Evolutionary conservation across 1,140 invertebrate species (phyloP).

Genomic region (Lycorma delicatula): DNA sequence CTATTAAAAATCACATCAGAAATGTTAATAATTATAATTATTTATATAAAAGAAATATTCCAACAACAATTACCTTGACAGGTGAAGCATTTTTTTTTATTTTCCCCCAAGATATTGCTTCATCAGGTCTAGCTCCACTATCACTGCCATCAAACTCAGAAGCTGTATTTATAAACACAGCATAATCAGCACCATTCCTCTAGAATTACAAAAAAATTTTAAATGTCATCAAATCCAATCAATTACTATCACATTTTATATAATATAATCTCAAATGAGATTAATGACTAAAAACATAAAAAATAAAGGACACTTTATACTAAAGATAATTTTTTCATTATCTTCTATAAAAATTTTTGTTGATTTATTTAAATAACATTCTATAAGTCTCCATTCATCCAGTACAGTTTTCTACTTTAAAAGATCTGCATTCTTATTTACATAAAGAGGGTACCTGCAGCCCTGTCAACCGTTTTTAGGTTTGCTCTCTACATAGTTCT

Average conservation of each 20-base stretch:
- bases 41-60: not conserved
- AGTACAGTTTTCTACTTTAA: too few species aligned
- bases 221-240: not conserved
- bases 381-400: too few species aligned
- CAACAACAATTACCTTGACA: slow-evolving; percentile 64
- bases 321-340: not conserved
- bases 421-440: too few species aligned
- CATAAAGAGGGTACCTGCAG: too few species aligned
- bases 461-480: too few species aligned
- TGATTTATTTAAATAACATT: too few species aligned
- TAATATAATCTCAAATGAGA: not conserved
- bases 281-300: slow-evolving; percentile 6
- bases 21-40: not conserved
- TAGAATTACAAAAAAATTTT: slow-evolving; percentile 37
- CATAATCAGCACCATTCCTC: slow-evolving; percentile 96
- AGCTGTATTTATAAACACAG: slow-evolving; percentile 95
- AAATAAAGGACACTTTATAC: not conserved
- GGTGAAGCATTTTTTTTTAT: slow-evolving; percentile 80
- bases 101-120: slow-evolving; percentile 98
- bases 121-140: slow-evolving; percentile 93
- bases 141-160: slow-evolving; percentile 98
- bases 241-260: slow-evolving; percentile 7
- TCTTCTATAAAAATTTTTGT: too few species aligned
- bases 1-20: not conserved
- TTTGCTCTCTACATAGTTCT: too few species aligned